Percentiles rank a stretch among this genome's conserved stretches.
Evolutionary conservation across 1,140 invertebrate genomes (phyloP).

Genomic region (Helicorthomorpha holstii): DNA sequence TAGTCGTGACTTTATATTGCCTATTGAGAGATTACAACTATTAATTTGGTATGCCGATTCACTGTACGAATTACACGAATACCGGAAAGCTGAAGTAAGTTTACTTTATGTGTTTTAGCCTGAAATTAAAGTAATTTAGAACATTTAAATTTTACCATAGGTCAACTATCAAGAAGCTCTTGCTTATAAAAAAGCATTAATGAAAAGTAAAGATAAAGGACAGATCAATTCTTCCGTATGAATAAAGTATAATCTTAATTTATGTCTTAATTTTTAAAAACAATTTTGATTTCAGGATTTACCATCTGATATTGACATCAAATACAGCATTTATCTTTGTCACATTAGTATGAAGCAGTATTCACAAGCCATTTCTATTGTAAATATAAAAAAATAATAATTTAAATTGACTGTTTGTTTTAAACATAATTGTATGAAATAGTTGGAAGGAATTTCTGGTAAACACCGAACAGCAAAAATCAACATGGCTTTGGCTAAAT

Average conservation of each 20-base stretch:
- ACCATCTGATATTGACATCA: constrained; percentile 41
- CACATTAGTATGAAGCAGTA: constrained; percentile 42
- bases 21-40: constrained; percentile 40
- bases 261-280: too few relatives aligned
- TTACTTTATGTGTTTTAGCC: neutral
- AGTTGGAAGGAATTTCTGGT: constrained; percentile 46
- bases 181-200: constrained; percentile 44
- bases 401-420: constrained; percentile 1
- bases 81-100: constrained; percentile 42
- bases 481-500: constrained; percentile 50
- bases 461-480: constrained; percentile 47
- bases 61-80: constrained; percentile 42
- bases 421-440: constrained; percentile 2
- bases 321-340: constrained; percentile 54
- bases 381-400: constrained; percentile 12
- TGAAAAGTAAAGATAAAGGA: constrained; percentile 37
- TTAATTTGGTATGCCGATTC: constrained; percentile 49
- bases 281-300: constrained; percentile 15
- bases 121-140: neutral
- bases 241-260: constrained; percentile 3
- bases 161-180: constrained; percentile 44
- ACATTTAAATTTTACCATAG: constrained; percentile 15
- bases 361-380: constrained; percentile 39
- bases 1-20: constrained; percentile 36
- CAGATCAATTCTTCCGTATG: constrained; percentile 23